Percentiles rank a stretch among this genome's conserved stretches.
phyloP scores from a whole-genome alignment of 2,888 invertebrate genomes.

The Epinotia nisella region DNA sequence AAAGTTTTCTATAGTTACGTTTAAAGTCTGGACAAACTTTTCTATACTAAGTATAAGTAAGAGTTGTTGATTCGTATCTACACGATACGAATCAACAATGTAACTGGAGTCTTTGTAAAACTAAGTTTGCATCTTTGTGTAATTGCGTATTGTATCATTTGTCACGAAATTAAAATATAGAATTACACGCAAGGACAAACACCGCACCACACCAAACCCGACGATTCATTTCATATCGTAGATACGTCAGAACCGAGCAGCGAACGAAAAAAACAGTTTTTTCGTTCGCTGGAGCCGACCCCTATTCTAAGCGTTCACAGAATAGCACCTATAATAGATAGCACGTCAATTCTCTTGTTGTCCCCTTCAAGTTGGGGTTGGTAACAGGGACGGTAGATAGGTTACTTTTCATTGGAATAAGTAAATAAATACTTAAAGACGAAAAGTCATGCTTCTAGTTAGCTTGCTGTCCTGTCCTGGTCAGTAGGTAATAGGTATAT shows the following conservation, averaged over 20 bases:
- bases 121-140: slow-evolving; percentile 43
- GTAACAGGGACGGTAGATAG: background rate
- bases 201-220: slow-evolving; percentile 11
- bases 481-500: too few relatives aligned
- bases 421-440: background rate
- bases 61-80: too few relatives aligned
- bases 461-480: background rate
- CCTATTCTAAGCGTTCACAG: background rate
- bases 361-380: background rate
- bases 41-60: too few relatives aligned
- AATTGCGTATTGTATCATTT: slow-evolving; percentile 64
- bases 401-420: background rate
- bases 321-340: background rate
- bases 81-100: background rate
- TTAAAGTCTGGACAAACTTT: too few relatives aligned
- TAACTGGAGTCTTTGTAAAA: slow-evolving; percentile 48
- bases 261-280: too few relatives aligned
- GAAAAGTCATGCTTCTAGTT: background rate
- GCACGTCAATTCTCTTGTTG: background rate
- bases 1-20: background rate
- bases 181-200: slow-evolving; percentile 62
- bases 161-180: slow-evolving; percentile 69
- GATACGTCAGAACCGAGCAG: slow-evolving; percentile 12
- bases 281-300: too few relatives aligned
- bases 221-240: slow-evolving; percentile 23